These are phyloP conservation scores for Nasonovia ribisnigri DNA, from an alignment of 2,888 invertebrate species.

Conservation along the genomic window DNA sequence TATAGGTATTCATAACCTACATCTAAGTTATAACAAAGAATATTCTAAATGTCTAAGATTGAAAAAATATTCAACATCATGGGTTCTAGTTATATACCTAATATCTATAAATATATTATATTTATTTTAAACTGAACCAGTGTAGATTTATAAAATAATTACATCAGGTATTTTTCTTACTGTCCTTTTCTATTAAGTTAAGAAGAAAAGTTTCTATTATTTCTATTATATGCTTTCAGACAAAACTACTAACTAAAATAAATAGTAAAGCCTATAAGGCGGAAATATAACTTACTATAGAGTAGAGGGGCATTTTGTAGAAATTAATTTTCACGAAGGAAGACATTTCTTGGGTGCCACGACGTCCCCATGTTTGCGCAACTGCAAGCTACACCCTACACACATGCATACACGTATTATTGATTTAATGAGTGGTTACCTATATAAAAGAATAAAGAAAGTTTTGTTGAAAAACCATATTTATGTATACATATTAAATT, in stretches of 20 bases:
- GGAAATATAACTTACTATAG: neutral
- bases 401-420: neutral
- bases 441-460: neutral
- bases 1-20: neutral
- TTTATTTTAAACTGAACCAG: neutral
- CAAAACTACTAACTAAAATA: neutral
- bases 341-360: neutral
- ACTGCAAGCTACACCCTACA: neutral
- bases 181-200: neutral
- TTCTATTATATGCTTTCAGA: neutral
- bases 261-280: neutral
- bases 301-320: neutral
- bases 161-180: neutral
- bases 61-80: neutral
- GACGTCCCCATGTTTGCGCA: neutral
- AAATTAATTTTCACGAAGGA: neutral
- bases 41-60: neutral
- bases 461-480: neutral
- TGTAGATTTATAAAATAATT: neutral
- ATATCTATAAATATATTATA: neutral
- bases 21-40: neutral
- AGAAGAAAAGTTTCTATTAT: neutral
- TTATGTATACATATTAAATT: neutral
- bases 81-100: neutral
- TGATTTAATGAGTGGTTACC: neutral